Base-by-base conservation (phyloP, 1,140 invertebrate species). In the Linepithema humile region DNA sequence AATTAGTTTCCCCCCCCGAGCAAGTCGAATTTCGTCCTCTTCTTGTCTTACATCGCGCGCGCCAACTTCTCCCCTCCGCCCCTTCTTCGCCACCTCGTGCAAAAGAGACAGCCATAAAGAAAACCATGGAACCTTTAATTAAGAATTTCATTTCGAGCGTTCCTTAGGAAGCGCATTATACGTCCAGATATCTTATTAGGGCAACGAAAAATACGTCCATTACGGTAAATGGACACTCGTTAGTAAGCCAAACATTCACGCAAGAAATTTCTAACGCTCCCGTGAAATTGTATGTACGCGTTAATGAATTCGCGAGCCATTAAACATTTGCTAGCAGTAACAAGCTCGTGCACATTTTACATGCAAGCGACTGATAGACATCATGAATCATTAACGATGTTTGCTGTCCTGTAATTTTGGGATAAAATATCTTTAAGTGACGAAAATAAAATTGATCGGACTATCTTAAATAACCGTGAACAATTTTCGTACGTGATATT, bases 1-100 rank as follows among this genome's bases (percentile, higher is more conserved):
- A 87, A 87, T 87, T 87, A 86, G 86, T 86, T 86, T 72, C 59
- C 65, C 57, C 80, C 59, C 65, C 57, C 65, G 84, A 69, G 48
- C 20, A 7, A 67, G 60, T 59, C 26, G 80, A 87, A 84, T 84
- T 72, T 87, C 17, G 80, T 59, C 55, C 9, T 29, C 12, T 73
- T 75, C 80, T 72, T 57, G 83, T 70, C 83, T 69, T 38, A 38
- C 69, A 57, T 26, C 15, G 38, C 12, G n/a, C n/a, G n/a, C n/a
- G n/a, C n/a, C n/a, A n/a, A n/a, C n/a, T n/a, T 17, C 40, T 6
- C 23, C 17, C 23, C 35, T 29, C n/a, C n/a, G 43, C 78, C 6
- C 26, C n/a, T 45, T 10, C 38, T 12, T 17, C 32, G 50, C 50
- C 70, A 53, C 35, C 15, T 23, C 60, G n/a, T 17, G 32, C 35